Conservation (phyloP, 2,113 vertebrate genomes). For the Brachypteracias leptosomus region DNA sequence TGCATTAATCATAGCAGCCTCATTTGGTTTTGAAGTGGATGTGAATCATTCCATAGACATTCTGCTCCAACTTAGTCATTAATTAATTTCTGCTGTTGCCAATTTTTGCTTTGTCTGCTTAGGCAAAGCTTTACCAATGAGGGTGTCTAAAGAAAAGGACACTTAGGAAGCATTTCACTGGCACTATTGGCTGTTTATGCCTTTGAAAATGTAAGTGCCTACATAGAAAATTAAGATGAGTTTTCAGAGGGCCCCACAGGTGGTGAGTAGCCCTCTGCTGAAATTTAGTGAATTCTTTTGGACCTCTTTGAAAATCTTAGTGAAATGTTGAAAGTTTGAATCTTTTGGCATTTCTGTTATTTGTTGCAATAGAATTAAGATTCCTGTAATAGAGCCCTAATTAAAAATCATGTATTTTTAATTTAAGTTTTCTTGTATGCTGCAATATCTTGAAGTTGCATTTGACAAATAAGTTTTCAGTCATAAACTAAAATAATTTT, state of each 20-base stretch:
- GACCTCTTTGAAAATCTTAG: not conserved
- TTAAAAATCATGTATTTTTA: not conserved
- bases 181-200: not conserved
- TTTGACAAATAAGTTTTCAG: not conserved
- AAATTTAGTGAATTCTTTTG: not conserved
- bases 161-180: not conserved
- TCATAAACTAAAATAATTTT: not conserved
- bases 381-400: not conserved
- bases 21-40: conserved; percentile 64
- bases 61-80: not conserved
- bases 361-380: conserved; percentile 15
- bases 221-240: not conserved
- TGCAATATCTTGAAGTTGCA: not conserved
- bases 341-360: conserved; percentile 18
- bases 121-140: not conserved
- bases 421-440: not conserved
- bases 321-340: not conserved
- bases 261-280: not conserved
- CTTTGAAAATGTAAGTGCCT: not conserved
- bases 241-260: not conserved
- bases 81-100: conserved; percentile 64
- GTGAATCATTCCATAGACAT: conserved; percentile 62
- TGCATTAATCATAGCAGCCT: conserved; percentile 64
- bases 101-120: conserved; percentile 61
- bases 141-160: not conserved